These are phyloP conservation scores for Zeuzera pyrina DNA, from an alignment of 2,888 invertebrate genomes.

Conservation along the genomic window DNA sequence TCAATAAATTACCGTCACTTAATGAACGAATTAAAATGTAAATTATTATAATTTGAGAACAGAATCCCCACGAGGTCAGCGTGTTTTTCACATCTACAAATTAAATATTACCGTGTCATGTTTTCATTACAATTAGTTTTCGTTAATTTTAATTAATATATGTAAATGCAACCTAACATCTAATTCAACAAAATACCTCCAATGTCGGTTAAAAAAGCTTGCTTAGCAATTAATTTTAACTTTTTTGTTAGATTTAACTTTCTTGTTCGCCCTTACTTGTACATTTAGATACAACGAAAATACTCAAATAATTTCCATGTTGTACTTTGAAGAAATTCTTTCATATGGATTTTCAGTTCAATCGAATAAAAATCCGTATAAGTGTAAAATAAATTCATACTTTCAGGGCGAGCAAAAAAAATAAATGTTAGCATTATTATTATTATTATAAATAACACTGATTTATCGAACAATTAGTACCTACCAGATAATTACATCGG, in stretches of 20 bases:
- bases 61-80: slow-evolving; percentile 29
- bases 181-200: slow-evolving; percentile 38
- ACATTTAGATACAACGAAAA: too few species aligned
- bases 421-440: neutral
- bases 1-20: slow-evolving; percentile 70
- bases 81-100: neutral
- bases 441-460: slow-evolving; percentile 27
- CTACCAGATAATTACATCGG: slow-evolving; percentile 22
- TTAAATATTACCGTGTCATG: too few species aligned
- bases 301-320: too few species aligned
- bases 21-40: slow-evolving; percentile 48
- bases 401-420: neutral
- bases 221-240: slow-evolving; percentile 26
- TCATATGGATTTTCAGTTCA: too few species aligned
- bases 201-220: slow-evolving; percentile 37
- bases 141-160: slow-evolving; percentile 7
- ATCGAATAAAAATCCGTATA: too few species aligned
- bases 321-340: too few species aligned
- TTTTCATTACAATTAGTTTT: too few species aligned
- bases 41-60: slow-evolving; percentile 41
- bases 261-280: too few species aligned
- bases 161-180: slow-evolving; percentile 46
- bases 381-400: neutral
- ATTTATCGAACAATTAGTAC: slow-evolving; percentile 33
- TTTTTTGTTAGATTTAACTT: too few species aligned